phyloP scores from a whole-genome alignment of 2,113 vertebrate genomes.

The Pseudonaja textilis region DNA sequence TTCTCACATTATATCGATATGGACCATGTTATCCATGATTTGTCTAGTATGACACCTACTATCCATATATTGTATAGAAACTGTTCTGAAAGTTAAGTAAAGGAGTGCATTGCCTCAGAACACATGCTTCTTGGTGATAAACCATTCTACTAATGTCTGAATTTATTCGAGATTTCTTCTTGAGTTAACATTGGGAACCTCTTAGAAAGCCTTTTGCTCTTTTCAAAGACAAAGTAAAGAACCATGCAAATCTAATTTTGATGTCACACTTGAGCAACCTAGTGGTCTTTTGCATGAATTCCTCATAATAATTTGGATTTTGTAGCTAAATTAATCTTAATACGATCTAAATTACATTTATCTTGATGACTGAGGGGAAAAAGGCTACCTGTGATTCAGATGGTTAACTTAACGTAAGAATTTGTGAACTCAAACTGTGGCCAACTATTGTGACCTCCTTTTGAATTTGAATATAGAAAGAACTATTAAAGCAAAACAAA shows the following conservation, averaged over 20 bases:
- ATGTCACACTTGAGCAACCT: background rate
- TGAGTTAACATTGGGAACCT: background rate
- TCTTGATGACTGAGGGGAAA: background rate
- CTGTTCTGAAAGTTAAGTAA: background rate
- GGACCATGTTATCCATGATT: background rate
- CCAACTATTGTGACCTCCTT: background rate
- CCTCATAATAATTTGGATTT: background rate
- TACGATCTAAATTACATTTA: slow-evolving; percentile 17
- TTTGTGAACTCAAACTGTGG: background rate
- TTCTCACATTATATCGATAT: background rate
- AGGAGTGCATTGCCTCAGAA: background rate
- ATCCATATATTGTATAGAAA: background rate
- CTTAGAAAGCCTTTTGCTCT: background rate
- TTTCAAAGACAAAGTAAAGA: slow-evolving; percentile 16
- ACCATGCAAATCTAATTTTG: background rate
- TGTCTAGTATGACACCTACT: background rate
- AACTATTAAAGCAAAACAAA: background rate
- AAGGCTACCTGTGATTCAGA: background rate
- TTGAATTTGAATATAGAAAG: slow-evolving; percentile 5
- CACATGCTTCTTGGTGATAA: background rate
- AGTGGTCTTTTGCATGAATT: background rate
- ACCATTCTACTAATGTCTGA: background rate
- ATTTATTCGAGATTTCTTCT: background rate
- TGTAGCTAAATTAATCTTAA: slow-evolving; percentile 4
- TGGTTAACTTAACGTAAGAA: slow-evolving; percentile 12